Evolutionary conservation across 2,888 invertebrate genomes (phyloP).

Genomic region (Scaptomyza parva): DNA sequence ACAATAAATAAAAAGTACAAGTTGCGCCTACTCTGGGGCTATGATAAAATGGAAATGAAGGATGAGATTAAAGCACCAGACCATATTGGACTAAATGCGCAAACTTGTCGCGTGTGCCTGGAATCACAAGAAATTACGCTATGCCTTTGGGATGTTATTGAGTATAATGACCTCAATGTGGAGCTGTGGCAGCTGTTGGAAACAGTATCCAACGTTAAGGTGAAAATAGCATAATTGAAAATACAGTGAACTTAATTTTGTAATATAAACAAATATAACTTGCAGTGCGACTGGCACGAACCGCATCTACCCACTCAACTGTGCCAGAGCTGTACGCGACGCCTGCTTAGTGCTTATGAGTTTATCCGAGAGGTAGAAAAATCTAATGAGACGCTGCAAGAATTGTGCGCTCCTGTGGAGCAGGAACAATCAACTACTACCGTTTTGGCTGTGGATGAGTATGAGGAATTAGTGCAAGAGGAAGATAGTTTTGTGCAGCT

Average conservation of each 20-base stretch:
- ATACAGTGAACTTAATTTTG: background rate
- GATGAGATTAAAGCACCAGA: constrained; percentile 1
- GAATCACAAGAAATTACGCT: constrained; percentile 60
- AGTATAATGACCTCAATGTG: constrained; percentile 66
- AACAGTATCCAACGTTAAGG: constrained; percentile 72
- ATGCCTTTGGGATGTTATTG: constrained; percentile 76
- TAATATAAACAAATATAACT: background rate
- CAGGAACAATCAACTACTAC: constrained; percentile 14
- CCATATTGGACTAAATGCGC: constrained; percentile 15
- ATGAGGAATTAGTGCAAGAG: constrained; percentile 10
- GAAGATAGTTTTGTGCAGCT: constrained; percentile 14
- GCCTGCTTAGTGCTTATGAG: constrained; percentile 76
- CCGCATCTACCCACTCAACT: constrained; percentile 66
- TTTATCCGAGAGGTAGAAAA: constrained; percentile 76
- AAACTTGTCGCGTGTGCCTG: constrained; percentile 78
- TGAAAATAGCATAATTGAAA: constrained; percentile 27
- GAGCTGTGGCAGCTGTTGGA: constrained; percentile 71
- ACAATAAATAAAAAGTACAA: constrained; percentile 1
- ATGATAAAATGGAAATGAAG: constrained; percentile 39
- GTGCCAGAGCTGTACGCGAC: constrained; percentile 76
- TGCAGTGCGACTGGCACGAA: constrained; percentile 61
- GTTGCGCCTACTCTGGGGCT: background rate
- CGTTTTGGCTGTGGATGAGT: constrained; percentile 2
- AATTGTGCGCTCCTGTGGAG: constrained; percentile 27
- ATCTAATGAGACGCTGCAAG: constrained; percentile 66